Evolutionary conservation across 2,113 vertebrate species (phyloP), one percentile per base, ranked within the genome.

Genomic region (Alligator mississippiensis): DNA sequence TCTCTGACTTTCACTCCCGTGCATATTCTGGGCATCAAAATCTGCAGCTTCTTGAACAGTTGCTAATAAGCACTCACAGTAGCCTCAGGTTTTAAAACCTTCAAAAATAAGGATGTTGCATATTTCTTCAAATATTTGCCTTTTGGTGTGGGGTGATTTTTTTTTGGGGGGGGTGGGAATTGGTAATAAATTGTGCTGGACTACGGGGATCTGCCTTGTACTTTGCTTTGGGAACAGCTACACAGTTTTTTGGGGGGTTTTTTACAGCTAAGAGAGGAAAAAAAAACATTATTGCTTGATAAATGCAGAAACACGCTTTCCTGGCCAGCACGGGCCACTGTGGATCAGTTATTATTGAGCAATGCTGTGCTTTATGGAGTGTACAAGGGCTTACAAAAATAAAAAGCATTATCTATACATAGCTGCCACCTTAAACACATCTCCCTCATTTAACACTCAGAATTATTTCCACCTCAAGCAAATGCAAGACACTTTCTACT

Each of bases 171-270:
- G 8, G 47, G 47, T 47, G 47, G 47, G 47, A 94, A 94, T 93
- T 94, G 92, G 95, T 91, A 91, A 96, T 91, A 97, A 96, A 97
- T 92, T 93, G 94, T 90, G 90, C 97, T 96, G 96, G 97, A 91
- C 24, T 72, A 84, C 80, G 27, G 24, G 76, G 74, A 78, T 81
- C 60, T 64, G 82, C 82, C 84, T 58, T 87, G 79, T 63, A 82
- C n/a, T 95, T 91, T 89, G 24, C 82, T 92, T 85, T 88, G 76
- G 72, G 27, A 47, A 92, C 62, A 93, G 19, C 61, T 80, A 80
- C 82, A 72, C 64, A 77, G 34, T 25, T 80, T 96, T 92, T 95
- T 47, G 47, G 8, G 47, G 47, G 47, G 47, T 47, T 82, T 84
- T 47, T 82, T 84, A 90, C 0, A 1, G 80, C 58, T 93, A 61